phyloP scores from a whole-genome alignment of 1,140 invertebrate species.

The Nebria ingens region DNA sequence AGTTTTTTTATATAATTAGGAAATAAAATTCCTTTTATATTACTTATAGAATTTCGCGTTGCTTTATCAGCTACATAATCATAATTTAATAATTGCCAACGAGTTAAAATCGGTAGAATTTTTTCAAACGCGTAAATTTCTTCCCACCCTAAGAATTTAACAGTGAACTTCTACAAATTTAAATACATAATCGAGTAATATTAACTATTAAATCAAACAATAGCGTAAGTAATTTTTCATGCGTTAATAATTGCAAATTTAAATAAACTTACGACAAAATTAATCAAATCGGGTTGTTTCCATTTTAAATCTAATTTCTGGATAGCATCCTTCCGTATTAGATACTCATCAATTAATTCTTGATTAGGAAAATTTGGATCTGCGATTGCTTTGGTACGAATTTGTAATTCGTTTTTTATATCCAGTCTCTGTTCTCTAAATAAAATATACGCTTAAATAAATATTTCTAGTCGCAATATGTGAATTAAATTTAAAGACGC shows the following conservation, averaged over 20 bases:
- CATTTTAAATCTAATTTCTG: constrained; percentile 45
- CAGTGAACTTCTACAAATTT: constrained; percentile 50
- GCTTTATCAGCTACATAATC: neutral
- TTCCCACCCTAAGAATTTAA: constrained; percentile 57
- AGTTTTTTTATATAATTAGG: constrained; percentile 48
- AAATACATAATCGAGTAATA: neutral
- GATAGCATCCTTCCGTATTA: constrained; percentile 40
- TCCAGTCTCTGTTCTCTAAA: constrained; percentile 46
- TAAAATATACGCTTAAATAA: neutral
- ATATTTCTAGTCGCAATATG: no score
- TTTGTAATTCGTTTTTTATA: constrained; percentile 54
- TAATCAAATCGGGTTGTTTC: constrained; percentile 53
- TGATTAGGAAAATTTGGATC: constrained; percentile 57
- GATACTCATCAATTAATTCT: constrained; percentile 64
- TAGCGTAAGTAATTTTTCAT: no score
- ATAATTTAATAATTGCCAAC: constrained; percentile 51
- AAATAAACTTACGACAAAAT: constrained; percentile 52
- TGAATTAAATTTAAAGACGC: constrained; percentile 12
- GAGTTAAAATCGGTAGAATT: constrained; percentile 61
- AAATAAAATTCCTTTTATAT: constrained; percentile 28
- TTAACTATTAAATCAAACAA: no score
- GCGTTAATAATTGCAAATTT: neutral
- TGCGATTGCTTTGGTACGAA: constrained; percentile 58
- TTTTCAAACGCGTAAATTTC: constrained; percentile 65
- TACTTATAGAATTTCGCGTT: neutral